Evolutionary conservation across 1,140 invertebrate genomes (phyloP).

Genomic region (Acromyrmex heyeri): DNA sequence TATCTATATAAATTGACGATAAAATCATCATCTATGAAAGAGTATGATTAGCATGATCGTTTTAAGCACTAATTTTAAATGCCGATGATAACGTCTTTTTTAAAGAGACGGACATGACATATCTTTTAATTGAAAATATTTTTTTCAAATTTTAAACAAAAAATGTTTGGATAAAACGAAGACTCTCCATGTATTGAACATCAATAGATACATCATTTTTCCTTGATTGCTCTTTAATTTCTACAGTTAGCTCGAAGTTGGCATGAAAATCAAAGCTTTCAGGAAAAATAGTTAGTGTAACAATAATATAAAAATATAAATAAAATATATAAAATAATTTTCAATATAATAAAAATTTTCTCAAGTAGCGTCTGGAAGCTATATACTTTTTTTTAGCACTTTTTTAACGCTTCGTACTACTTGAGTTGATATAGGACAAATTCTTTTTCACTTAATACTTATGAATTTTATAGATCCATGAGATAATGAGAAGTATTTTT

Average conservation of each 20-base stretch:
- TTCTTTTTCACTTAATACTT: neutral
- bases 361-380: no score
- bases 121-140: neutral
- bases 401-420: no score
- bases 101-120: neutral
- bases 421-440: neutral
- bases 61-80: neutral
- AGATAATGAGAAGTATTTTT: neutral
- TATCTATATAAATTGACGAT: neutral
- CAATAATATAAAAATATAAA: neutral
- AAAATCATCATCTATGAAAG: neutral
- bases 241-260: neutral
- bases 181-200: neutral
- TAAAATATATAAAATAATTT: no score
- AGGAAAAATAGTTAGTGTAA: neutral
- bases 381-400: no score
- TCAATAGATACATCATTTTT: neutral
- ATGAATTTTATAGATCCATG: constrained; percentile 8
- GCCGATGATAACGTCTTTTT: neutral
- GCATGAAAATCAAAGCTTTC: neutral
- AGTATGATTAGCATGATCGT: neutral
- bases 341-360: neutral
- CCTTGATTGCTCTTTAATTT: neutral
- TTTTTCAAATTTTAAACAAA: neutral
- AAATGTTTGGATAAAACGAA: neutral